Evolutionary conservation across 2,113 vertebrate genomes (phyloP).

Genomic region (Actenoides lindsayi): DNA sequence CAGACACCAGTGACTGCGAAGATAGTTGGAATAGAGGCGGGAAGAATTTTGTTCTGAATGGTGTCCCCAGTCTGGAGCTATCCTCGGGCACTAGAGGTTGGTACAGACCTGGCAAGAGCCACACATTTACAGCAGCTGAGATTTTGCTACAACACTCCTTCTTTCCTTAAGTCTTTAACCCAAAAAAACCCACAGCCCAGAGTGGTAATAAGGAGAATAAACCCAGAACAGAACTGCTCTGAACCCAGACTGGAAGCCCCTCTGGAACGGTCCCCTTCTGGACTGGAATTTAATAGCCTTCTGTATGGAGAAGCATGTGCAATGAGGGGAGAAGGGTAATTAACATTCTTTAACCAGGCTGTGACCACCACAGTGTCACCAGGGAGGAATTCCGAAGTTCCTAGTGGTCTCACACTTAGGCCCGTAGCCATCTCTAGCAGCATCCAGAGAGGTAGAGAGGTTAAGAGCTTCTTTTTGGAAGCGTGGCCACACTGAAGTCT

Average conservation of each 20-base stretch:
- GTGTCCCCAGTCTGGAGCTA: background rate
- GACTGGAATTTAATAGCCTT: background rate
- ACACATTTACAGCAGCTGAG: background rate
- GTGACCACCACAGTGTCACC: background rate
- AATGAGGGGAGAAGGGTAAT: background rate
- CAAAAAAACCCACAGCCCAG: too few relatives aligned
- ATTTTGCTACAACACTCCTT: background rate
- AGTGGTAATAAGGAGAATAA: background rate
- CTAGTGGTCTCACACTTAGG: accelerated
- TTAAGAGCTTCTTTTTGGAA: background rate
- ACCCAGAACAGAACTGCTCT: background rate
- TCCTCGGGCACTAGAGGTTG: background rate
- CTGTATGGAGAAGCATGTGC: accelerated
- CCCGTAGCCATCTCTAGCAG: background rate
- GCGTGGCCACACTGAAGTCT: background rate
- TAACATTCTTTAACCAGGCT: background rate
- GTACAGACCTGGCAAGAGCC: background rate
- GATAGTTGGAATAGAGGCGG: background rate
- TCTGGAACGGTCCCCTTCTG: background rate
- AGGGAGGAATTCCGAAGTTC: background rate
- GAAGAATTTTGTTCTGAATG: background rate
- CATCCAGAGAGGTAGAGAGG: background rate
- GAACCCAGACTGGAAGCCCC: background rate
- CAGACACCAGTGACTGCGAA: background rate
- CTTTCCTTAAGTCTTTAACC: background rate